These are phyloP conservation scores for Cheilinus undulatus DNA, from an alignment of 2,113 vertebrate genomes.

Conservation along the genomic window DNA sequence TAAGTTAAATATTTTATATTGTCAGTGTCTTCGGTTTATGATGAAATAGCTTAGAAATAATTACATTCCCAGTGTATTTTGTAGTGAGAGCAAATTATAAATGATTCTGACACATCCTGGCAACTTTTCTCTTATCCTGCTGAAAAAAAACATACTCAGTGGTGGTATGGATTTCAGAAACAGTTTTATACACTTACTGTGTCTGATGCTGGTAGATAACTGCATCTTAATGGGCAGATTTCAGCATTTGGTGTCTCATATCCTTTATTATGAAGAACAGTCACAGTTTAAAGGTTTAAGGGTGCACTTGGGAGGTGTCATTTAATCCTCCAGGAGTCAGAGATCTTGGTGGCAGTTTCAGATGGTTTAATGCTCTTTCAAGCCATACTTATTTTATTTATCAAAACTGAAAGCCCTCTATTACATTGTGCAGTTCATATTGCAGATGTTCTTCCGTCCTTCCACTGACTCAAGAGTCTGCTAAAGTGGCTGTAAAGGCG, in stretches of 20 bases:
- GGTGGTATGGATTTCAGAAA: no score
- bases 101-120: no score
- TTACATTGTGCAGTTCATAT: slow-evolving; percentile 54
- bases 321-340: slow-evolving; percentile 1
- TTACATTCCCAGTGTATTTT: no score
- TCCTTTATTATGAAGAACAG: neutral
- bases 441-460: slow-evolving; percentile 57
- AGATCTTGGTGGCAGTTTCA: slow-evolving; percentile 27
- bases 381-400: slow-evolving; percentile 41
- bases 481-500: slow-evolving; percentile 34
- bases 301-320: slow-evolving; percentile 5
- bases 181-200: neutral
- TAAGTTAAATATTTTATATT: no score
- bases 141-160: no score
- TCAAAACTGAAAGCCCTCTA: slow-evolving; percentile 50
- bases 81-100: no score
- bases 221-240: neutral
- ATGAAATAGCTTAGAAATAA: no score
- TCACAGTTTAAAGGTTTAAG: neutral
- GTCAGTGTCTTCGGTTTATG: no score
- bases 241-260: neutral
- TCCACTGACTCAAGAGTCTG: slow-evolving; percentile 49
- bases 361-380: slow-evolving; percentile 49
- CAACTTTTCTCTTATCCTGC: no score
- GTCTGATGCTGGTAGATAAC: neutral